Base-by-base conservation (phyloP, 2,888 invertebrate species). In the Hydropsyche betteni region DNA sequence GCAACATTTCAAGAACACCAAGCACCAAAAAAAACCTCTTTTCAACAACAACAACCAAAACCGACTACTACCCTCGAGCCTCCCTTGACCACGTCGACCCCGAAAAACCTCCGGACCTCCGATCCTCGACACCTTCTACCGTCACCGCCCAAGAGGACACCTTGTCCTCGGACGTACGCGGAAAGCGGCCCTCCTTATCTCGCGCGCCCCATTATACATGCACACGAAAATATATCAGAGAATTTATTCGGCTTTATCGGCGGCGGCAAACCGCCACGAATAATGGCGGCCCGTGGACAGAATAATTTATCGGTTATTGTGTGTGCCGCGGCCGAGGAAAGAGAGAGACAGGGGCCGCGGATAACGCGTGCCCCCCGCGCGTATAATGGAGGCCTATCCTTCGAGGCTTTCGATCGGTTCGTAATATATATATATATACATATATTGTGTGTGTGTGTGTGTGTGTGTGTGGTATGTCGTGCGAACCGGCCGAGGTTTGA, bases 361-460 rank as follows among this genome's bases (percentile, higher is more conserved):
- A 81, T 81, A 82, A 81, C 82, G 80, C 80, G 81, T 81, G 80
- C 80, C 81, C 81, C 80, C 80, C 80, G 79, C 44, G 10, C 24
- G 24, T 24, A 24, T 24, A 24, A 24, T 24, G 24, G 24, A 24
- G 24, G 24, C 24, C 24, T 24, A 24, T 24, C 24, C 24, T 24
- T 24, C 24, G 24, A 24, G 24, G 24, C 10, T 53, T 53, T 53
- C 14, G n/a, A 53, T 53, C 53, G 53, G 12, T 14, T 53, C 14
- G 14, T 53, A 14, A 5, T 53, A 12, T 51, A 51, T 51, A 1
- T 10, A 10, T 10, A n/a, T 51, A 51, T 51, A n/a, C n/a, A n/a
- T n/a, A n/a, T n/a, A n/a, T n/a, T n/a, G n/a, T 12, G 2, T 2
- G 3, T 12, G 8, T 51, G 51, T 51, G 51, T 2, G 51, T 51